Evolutionary conservation across 37 sponge, comb jelly and placozoan genomes (phyloP), one percentile per base, ranked within the genome.

Genomic region (Beroe ovata): DNA sequence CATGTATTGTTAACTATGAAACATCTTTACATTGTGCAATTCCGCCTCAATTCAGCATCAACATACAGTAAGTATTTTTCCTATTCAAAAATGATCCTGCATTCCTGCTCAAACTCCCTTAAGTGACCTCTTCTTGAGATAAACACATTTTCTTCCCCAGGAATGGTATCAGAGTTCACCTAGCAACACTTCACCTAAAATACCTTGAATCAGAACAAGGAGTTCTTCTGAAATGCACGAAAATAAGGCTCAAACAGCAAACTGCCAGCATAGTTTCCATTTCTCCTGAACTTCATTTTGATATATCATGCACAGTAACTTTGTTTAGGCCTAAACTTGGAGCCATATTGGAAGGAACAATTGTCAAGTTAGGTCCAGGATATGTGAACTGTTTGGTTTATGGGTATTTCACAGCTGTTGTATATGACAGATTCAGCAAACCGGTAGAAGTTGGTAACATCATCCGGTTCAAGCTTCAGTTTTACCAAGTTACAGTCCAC

Each of bases 261-360:
- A 36, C 84, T 32, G 84, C 84, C 16, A 39, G 84, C 22, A 77
- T 77, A 40, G 84, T 77, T 22, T 77, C 84, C 11, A 42, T 77
- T 22, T 39, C 84, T n/a, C 84, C 84, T 21, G 84, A 77, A 23
- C 84, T 77, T 40, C 84, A 77, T 40, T 77, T 77, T 42, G 84
- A 77, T 23, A n/a, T 77, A 11, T 39, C 42, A 77, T 77, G 47
- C 29, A 14, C 3, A 77, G 84, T 77, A 29, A 77, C 84, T 14
- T 20, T 77, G 4, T 77, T 77, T 54, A 39, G 23, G 25, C 84
- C 84, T 14, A 8, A 42, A 39, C 1, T 38, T 22, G 84, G 84
- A 4, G 42, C 84, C 28, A 23, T 77, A 0, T 40, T 77, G 0
- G 54, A 39, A 42, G 84, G 84, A 22, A 39, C 54, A 1, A 35